Percentiles rank a stretch among this genome's conserved stretches.
phyloP scores from a whole-genome alignment of 2,797 vertebrate species.

The Oreochromis mossambicus region DNA sequence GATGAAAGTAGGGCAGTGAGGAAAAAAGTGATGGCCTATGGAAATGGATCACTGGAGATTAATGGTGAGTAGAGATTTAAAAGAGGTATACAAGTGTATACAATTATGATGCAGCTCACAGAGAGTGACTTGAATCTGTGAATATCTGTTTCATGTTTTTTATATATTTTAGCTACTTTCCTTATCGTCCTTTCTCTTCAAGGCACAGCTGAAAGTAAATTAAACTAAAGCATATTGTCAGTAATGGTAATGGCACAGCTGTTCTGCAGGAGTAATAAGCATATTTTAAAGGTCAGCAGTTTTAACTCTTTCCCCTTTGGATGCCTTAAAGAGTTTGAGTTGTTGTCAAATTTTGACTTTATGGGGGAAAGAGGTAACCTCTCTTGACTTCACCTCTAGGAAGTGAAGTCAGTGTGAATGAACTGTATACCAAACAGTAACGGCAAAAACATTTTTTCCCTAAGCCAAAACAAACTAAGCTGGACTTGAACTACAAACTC shows the following conservation, averaged over 20 bases:
- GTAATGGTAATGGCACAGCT: not conserved
- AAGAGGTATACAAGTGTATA: not conserved
- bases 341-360: not conserved
- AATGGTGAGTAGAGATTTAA: conserved; percentile 6
- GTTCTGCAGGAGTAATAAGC: not conserved
- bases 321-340: not conserved
- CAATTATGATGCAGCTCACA: not conserved
- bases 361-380: not conserved
- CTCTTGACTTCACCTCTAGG: not conserved
- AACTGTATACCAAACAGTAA: not conserved
- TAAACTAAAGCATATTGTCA: not conserved
- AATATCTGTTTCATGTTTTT: not conserved
- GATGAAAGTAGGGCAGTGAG: conserved; percentile 1
- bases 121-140: not conserved
- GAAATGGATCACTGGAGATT: conserved; percentile 7
- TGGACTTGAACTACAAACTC: not conserved
- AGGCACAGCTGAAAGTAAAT: not conserved
- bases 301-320: not conserved
- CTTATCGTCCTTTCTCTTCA: not conserved
- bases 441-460: not conserved
- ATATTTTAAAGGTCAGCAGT: conserved; percentile 5
- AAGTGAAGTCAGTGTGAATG: not conserved
- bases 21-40: not conserved
- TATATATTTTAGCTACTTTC: not conserved
- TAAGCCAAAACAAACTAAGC: not conserved